A percentile compares a stretch with the other conserved stretches of the same genome.
These are phyloP conservation scores for Elysia crispata DNA, from an alignment of 2,888 invertebrate genomes.

Conservation along the genomic window DNA sequence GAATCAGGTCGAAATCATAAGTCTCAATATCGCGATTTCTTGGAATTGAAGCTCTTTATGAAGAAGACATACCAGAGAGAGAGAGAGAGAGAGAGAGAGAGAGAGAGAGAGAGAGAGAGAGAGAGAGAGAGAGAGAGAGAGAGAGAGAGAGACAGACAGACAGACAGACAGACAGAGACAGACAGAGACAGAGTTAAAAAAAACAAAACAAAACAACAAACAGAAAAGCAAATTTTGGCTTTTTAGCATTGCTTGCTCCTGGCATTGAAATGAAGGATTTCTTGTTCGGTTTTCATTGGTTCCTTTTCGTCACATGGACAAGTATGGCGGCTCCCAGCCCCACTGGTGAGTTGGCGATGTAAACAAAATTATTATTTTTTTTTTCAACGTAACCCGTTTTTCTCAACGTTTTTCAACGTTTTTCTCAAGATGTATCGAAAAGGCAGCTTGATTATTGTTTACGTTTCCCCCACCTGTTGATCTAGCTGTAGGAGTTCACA, in stretches of 20 bases:
- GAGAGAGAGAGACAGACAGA: slow-evolving; percentile 14
- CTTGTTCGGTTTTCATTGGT: slow-evolving; percentile 55
- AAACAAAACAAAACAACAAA: no score
- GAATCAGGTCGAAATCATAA: no score
- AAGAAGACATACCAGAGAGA: neutral
- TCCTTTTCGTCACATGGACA: slow-evolving; percentile 57
- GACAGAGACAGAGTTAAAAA: slow-evolving; percentile 31
- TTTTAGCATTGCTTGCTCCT: no score
- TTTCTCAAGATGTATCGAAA: neutral
- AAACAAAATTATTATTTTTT: slow-evolving; percentile 7
- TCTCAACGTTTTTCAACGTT: neutral
- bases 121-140: slow-evolving; percentile 17
- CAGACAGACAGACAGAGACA: slow-evolving; percentile 1
- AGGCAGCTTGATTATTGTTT: neutral
- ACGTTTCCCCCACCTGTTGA: neutral
- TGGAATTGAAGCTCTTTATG: no score
- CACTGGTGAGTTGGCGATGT: slow-evolving; percentile 63
- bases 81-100: slow-evolving; percentile 31
- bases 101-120: slow-evolving; percentile 9
- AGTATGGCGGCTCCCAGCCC: slow-evolving; percentile 71
- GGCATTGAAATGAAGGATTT: neutral
- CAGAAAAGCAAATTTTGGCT: neutral
- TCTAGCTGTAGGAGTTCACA: neutral
- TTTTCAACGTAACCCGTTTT: neutral
- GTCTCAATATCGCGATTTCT: no score